Conservation (phyloP, 53 echinoderm and acorn worm species). For the Astropecten irregularis region DNA sequence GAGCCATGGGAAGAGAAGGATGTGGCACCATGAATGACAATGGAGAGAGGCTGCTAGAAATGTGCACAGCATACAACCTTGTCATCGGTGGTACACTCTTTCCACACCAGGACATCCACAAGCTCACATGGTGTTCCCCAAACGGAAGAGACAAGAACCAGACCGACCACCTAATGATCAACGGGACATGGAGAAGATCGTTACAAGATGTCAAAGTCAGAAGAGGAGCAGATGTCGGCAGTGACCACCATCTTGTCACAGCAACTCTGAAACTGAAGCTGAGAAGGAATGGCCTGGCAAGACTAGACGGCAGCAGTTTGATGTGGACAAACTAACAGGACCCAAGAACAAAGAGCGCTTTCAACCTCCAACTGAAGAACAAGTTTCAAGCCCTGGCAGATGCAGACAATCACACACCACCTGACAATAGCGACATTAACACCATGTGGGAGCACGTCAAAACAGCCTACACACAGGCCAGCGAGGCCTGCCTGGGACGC, state of each 20-base stretch:
- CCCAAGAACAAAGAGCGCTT: constrained; percentile 14
- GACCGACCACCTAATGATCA: constrained; percentile 64
- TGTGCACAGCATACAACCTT: constrained; percentile 28
- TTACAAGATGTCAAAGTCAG: not conserved
- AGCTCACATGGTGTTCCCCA: constrained; percentile 45
- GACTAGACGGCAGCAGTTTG: constrained; percentile 4
- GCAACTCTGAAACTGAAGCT: constrained; percentile 44
- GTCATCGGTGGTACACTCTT: constrained; percentile 67
- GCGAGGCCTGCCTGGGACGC: not conserved
- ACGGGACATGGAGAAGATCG: constrained; percentile 21
- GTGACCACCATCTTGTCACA: constrained; percentile 57
- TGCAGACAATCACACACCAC: not conserved
- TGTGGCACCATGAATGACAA: constrained; percentile 63
- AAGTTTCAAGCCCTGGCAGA: constrained; percentile 29
- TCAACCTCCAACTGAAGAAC: constrained; percentile 49
- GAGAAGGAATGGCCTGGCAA: constrained; percentile 11
- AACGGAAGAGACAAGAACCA: constrained; percentile 55
- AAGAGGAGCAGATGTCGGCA: constrained; percentile 42
- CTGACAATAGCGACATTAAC: not conserved
- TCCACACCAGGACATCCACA: constrained; percentile 57
- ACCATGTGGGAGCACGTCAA: not conserved
- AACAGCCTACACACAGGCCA: not conserved
- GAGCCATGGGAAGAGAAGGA: constrained; percentile 61
- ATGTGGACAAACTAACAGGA: constrained; percentile 13
- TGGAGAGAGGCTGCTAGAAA: constrained; percentile 51